Percentiles rank a stretch among this genome's conserved stretches.
Evolutionary conservation across 2,888 invertebrate species (phyloP).

Genomic region (Tortricodes alternella): DNA sequence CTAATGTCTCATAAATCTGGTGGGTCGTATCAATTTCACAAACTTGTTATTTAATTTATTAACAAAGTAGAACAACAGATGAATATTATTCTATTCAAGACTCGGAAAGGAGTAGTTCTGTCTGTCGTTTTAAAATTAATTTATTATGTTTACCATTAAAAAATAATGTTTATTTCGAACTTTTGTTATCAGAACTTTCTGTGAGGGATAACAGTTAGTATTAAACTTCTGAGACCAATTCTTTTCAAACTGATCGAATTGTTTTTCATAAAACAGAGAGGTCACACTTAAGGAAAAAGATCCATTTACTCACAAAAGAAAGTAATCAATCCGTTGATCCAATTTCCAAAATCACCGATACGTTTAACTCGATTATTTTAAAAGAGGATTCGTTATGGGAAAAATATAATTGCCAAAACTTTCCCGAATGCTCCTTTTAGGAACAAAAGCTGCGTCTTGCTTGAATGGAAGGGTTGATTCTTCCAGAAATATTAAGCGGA

Average conservation of each 20-base stretch:
- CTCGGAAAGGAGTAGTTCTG: too few species aligned
- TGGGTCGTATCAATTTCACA: too few species aligned
- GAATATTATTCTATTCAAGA: too few species aligned
- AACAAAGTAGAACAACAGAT: too few species aligned
- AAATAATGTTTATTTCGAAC: too few species aligned
- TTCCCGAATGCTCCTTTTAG: slow-evolving; percentile 49
- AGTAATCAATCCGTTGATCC: slow-evolving; percentile 25
- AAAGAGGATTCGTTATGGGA: slow-evolving; percentile 37
- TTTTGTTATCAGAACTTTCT: too few species aligned
- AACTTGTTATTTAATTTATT: too few species aligned
- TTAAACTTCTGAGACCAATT: too few species aligned
- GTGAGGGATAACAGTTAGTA: too few species aligned
- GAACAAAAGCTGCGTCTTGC: slow-evolving; percentile 58
- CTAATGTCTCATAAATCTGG: slow-evolving; percentile 10
- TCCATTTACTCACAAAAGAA: slow-evolving; percentile 5
- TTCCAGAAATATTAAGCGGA: slow-evolving; percentile 70
- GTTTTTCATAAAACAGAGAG: background rate
- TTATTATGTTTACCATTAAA: too few species aligned
- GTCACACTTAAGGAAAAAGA: background rate
- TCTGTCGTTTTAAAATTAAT: too few species aligned
- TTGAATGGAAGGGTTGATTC: slow-evolving; percentile 56
- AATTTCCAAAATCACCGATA: slow-evolving; percentile 23
- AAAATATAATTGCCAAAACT: slow-evolving; percentile 71
- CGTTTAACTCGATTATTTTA: slow-evolving; percentile 22
- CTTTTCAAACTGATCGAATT: too few species aligned